Conservation (phyloP, 2,797 vertebrate genomes). For the Pseudochirops cupreus region DNA sequence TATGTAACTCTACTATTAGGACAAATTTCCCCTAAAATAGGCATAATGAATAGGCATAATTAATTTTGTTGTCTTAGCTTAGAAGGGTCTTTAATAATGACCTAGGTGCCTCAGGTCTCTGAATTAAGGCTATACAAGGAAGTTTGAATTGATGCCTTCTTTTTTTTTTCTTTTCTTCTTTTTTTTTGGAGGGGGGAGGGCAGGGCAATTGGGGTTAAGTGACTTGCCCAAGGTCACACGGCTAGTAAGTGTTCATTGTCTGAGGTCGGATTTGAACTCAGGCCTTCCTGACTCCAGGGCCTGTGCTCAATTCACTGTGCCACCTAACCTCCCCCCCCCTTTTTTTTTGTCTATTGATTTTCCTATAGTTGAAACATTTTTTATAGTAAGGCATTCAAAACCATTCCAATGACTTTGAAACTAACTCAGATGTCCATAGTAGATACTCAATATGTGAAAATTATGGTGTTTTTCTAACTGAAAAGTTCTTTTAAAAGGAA, state of each 20-base stretch:
- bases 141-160: slow-evolving; percentile 26
- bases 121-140: slow-evolving; percentile 26
- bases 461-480: slow-evolving; percentile 3
- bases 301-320: too few relatives aligned
- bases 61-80: slow-evolving; percentile 11
- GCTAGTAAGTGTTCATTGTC: too few relatives aligned
- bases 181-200: too few relatives aligned
- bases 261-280: too few relatives aligned
- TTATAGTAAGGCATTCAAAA: neutral
- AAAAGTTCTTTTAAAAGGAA: neutral
- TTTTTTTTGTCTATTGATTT: neutral
- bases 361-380: neutral
- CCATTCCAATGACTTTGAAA: neutral
- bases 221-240: too few relatives aligned
- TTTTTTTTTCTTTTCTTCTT: too few relatives aligned
- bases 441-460: neutral
- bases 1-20: neutral
- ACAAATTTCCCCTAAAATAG: slow-evolving; percentile 20
- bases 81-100: neutral
- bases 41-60: slow-evolving; percentile 28
- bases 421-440: neutral
- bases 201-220: too few relatives aligned
- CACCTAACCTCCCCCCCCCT: too few relatives aligned
- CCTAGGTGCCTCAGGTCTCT: slow-evolving; percentile 1
- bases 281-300: too few relatives aligned